phyloP scores from a whole-genome alignment of 2,888 invertebrate genomes.

The Ethmia dodecea region DNA sequence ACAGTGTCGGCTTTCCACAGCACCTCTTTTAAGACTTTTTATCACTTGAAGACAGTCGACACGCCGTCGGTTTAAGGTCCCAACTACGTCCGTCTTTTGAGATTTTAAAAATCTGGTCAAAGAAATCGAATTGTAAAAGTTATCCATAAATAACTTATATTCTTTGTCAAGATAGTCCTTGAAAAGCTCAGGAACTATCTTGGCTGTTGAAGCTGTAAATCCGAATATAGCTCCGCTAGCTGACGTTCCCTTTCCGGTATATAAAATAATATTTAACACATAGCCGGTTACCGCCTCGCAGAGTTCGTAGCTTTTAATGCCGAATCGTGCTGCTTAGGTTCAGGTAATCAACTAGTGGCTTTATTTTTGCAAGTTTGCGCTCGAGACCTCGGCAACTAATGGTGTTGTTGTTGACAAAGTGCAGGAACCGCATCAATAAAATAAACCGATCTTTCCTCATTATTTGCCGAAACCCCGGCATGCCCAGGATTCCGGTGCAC shows the following conservation, averaged over 20 bases:
- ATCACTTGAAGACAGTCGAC: slow-evolving; percentile 4
- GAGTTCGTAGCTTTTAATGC: slow-evolving; percentile 19
- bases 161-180: slow-evolving; percentile 16
- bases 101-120: slow-evolving; percentile 14
- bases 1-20: slow-evolving; percentile 6
- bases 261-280: not conserved
- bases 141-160: slow-evolving; percentile 17
- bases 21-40: slow-evolving; percentile 4
- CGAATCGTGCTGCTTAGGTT: slow-evolving; percentile 19
- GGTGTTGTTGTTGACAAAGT: not conserved
- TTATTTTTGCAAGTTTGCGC: slow-evolving; percentile 17
- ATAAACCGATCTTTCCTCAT: not conserved
- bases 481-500: not conserved
- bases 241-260: not conserved
- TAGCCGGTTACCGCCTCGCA: slow-evolving; percentile 21
- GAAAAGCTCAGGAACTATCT: slow-evolving; percentile 12
- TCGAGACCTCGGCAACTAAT: slow-evolving; percentile 12
- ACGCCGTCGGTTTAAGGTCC: slow-evolving; percentile 13
- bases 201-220: slow-evolving; percentile 2
- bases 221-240: not conserved
- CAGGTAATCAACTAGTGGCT: slow-evolving; percentile 19
- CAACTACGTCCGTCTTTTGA: slow-evolving; percentile 16
- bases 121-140: slow-evolving; percentile 15
- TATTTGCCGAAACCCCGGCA: not conserved
- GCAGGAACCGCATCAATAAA: not conserved